Conservation (phyloP, 2,113 vertebrate species). For the Chionis minor region DNA sequence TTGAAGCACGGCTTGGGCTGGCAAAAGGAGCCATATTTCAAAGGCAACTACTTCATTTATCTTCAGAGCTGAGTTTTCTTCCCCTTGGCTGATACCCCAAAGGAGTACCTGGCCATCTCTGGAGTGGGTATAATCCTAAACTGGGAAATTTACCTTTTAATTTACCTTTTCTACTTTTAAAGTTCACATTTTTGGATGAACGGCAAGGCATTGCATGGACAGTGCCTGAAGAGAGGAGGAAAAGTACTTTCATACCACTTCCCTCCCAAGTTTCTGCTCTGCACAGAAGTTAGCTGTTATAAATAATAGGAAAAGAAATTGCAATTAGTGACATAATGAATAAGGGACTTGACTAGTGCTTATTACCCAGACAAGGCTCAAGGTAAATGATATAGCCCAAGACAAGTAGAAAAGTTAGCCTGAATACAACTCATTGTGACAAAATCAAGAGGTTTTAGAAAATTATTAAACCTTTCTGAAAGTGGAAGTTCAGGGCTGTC, state of each 20-base stretch:
- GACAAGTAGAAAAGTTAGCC: not conserved
- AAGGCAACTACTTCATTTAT: not conserved
- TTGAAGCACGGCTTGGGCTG: not conserved
- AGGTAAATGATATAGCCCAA: not conserved
- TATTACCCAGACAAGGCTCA: not conserved
- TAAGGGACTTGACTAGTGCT: not conserved
- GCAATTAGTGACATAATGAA: slow-evolving; percentile 21
- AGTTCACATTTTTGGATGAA: not conserved
- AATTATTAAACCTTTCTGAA: slow-evolving; percentile 52
- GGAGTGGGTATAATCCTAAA: not conserved
- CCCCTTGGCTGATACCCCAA: not conserved
- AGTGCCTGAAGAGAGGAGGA: not conserved
- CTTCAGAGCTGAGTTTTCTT: not conserved
- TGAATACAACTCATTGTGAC: slow-evolving; percentile 47
- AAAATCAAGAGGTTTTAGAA: slow-evolving; percentile 63
- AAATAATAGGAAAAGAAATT: slow-evolving; percentile 14
- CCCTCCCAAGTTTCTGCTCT: not conserved
- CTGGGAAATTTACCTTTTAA: not conserved
- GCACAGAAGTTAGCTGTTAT: not conserved
- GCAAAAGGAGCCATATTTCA: not conserved
- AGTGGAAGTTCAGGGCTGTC: slow-evolving; percentile 20
- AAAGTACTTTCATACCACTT: not conserved
- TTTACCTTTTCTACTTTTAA: not conserved
- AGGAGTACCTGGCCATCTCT: not conserved
- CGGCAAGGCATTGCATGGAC: not conserved